Conservation (phyloP, 2,888 invertebrate genomes). For the Epinotia bilunana region DNA sequence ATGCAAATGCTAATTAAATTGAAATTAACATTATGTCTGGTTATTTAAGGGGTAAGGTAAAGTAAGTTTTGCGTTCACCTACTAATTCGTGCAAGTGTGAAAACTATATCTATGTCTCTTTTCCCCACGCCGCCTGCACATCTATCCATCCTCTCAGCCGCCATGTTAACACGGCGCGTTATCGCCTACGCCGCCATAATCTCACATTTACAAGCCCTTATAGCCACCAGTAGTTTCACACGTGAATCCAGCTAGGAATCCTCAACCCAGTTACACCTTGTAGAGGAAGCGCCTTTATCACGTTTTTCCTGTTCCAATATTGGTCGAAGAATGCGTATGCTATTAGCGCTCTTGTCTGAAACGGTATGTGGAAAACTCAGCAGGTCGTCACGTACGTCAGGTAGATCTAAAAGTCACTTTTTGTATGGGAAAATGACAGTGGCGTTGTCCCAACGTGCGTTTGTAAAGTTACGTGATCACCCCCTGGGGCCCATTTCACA, state of each 20-base stretch:
- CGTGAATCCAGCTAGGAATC: conserved; percentile 29
- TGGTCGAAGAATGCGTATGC: background rate
- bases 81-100: background rate
- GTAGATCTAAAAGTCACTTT: no score
- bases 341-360: conserved; percentile 6
- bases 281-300: conserved; percentile 25
- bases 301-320: conserved; percentile 17
- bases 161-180: conserved; percentile 34
- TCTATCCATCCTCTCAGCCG: conserved; percentile 38
- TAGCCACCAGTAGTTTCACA: conserved; percentile 32
- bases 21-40: background rate
- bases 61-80: background rate
- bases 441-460: no score
- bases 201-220: conserved; percentile 32
- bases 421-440: no score
- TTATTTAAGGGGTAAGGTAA: background rate
- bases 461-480: no score
- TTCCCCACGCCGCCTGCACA: conserved; percentile 20
- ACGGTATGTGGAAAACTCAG: background rate
- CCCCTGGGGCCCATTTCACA: no score
- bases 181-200: conserved; percentile 32
- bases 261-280: conserved; percentile 23
- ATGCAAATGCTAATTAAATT: conserved; percentile 14
- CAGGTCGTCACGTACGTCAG: no score
- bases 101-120: conserved; percentile 23